These are phyloP conservation scores for Vulpes vulpes DNA, from an alignment of 2,113 vertebrate species.

Conservation along the genomic window DNA sequence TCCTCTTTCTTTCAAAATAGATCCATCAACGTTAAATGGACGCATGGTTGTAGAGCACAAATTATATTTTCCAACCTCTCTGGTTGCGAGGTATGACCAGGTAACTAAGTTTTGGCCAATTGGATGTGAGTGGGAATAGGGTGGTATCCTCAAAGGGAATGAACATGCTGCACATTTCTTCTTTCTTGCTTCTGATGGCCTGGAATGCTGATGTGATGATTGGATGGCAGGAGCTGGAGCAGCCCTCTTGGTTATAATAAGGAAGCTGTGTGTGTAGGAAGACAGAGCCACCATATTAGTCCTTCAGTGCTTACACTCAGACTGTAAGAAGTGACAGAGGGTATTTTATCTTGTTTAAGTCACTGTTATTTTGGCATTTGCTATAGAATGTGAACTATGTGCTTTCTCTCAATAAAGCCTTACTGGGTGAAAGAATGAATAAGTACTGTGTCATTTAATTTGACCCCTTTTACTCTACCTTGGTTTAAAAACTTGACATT, in stretches of 20 bases:
- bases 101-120: neutral
- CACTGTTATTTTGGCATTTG: neutral
- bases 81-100: neutral
- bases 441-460: neutral
- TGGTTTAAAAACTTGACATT: neutral
- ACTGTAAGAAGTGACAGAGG: neutral
- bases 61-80: neutral
- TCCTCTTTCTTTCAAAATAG: neutral
- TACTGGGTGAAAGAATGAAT: neutral
- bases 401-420: neutral
- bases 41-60: neutral
- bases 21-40: neutral
- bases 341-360: neutral
- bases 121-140: neutral
- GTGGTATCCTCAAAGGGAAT: neutral
- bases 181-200: neutral
- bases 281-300: neutral
- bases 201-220: neutral
- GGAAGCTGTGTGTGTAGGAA: neutral
- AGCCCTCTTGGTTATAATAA: neutral
- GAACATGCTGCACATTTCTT: neutral
- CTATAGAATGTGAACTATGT: neutral
- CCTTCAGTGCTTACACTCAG: neutral
- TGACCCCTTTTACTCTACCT: neutral
- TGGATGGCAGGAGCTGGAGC: neutral